phyloP scores from a whole-genome alignment of 2,888 invertebrate genomes.

The Apoderus coryli region DNA sequence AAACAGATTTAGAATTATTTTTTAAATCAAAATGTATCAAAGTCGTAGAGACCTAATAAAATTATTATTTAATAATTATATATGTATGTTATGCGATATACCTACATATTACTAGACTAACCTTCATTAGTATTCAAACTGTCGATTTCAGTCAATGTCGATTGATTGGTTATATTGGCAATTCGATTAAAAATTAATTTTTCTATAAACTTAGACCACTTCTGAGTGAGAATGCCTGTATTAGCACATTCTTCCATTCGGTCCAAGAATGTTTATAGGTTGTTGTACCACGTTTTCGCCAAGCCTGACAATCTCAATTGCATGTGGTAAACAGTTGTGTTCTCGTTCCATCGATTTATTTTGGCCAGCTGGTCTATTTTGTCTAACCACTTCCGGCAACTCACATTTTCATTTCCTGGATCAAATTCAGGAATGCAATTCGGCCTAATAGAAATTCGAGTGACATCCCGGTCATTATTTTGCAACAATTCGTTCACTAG shows the following conservation, averaged over 20 bases:
- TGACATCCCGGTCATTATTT: constrained; percentile 2
- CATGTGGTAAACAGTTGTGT: constrained; percentile 10
- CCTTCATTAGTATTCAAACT: too few relatives aligned
- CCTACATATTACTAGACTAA: too few relatives aligned
- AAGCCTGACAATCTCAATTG: constrained; percentile 8
- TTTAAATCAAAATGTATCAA: too few relatives aligned
- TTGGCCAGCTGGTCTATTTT: constrained; percentile 8
- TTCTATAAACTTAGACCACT: too few relatives aligned
- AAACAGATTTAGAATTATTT: too few relatives aligned
- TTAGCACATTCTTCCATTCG: constrained; percentile 12
- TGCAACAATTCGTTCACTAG: constrained; percentile 8
- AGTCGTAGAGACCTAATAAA: too few relatives aligned
- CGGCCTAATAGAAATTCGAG: constrained; percentile 9
- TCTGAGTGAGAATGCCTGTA: constrained; percentile 10
- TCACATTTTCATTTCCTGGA: constrained; percentile 7
- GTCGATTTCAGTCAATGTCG: too few relatives aligned
- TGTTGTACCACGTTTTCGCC: constrained; percentile 9
- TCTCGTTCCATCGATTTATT: constrained; percentile 11
- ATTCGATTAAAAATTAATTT: too few relatives aligned
- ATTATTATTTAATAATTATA: too few relatives aligned
- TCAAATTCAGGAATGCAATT: constrained; percentile 11
- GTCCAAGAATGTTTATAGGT: constrained; percentile 10
- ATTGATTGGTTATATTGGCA: too few relatives aligned
- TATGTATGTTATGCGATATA: too few relatives aligned
- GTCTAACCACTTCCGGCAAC: constrained; percentile 9